Conservation (phyloP, 2,113 vertebrate genomes). For the Pomatorhinus ruficollis region DNA sequence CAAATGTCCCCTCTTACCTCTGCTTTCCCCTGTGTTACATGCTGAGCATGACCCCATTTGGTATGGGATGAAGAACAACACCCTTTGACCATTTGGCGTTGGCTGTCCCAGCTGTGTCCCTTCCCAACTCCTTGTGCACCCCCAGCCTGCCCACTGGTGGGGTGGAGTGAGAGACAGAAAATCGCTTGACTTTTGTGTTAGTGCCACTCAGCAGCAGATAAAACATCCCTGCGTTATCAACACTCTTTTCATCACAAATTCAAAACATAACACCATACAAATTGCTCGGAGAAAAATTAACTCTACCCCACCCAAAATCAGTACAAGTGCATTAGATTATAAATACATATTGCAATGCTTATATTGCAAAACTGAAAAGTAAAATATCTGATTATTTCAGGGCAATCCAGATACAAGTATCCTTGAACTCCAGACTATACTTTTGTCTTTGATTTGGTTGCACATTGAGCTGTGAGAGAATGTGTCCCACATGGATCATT, state of each 20-base stretch:
- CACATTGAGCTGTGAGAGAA: background rate
- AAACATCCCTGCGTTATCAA: background rate
- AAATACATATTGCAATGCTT: background rate
- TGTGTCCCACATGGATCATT: background rate
- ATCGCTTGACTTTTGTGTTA: background rate
- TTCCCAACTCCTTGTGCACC: fast-evolving
- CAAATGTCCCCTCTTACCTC: fast-evolving
- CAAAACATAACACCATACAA: background rate
- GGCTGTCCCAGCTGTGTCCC: background rate
- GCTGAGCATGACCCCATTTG: fast-evolving
- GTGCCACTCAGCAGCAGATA: background rate
- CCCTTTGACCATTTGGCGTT: background rate
- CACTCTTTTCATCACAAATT: background rate
- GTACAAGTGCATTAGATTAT: background rate
- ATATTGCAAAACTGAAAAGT: background rate
- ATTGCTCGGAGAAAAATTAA: background rate
- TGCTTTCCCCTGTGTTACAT: background rate
- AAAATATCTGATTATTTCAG: background rate
- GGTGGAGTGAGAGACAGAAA: background rate
- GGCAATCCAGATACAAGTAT: background rate
- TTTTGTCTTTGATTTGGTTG: background rate
- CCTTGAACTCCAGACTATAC: background rate
- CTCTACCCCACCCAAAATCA: background rate
- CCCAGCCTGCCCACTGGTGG: background rate
- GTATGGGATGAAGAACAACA: background rate